Base-by-base conservation (phyloP, 2,888 invertebrate genomes). In the Aricia artaxerxes region DNA sequence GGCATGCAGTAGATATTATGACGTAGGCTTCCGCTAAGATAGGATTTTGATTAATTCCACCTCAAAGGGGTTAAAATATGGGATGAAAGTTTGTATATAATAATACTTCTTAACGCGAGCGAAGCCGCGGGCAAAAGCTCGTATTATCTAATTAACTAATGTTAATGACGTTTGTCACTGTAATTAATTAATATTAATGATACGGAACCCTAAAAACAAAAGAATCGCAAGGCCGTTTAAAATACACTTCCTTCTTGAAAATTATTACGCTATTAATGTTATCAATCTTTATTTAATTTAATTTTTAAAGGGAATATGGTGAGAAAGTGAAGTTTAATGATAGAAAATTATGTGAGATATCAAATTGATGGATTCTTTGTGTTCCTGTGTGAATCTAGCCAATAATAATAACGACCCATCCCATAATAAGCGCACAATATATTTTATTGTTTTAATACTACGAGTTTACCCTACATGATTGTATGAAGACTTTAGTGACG, bases 341-440 rank as follows among this genome's bases (percentile, higher is more conserved):
- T 44, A 44, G 13, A 44, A 73, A 73, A 44, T 40, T n/a, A 73
- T n/a, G 73, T 24, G 44, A n/a, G 40, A 24, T 9, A 40, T 73
- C 16, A 73, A 40, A 31, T 44, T 73, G 44, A 73, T 40, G 73
- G 73, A 44, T 73, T 73, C 7, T 44, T 73, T 69, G 40, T 73
- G 4, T 73, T 40, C 24, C 73, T 73, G 16, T 73, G 73, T 73
- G 73, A 44, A 44, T 73, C 24, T 73, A 16, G n/a, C 57, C 57
- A 13, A 72, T 49, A 44, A 49, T 9, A 2, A 49, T 49, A 13
- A 5, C 60, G 31, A 77, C 38, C 1, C 49, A 40, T 16, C 53
- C 40, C n/a, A 44, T 73, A 49, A 49, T 9, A 31, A 31, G 7
- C 31, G 9, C 31, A 9, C 31, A 24, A 64, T 64, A 64, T 64